phyloP scores from a whole-genome alignment of 2,113 vertebrate genomes.

The Oncorhynchus kisutch region DNA sequence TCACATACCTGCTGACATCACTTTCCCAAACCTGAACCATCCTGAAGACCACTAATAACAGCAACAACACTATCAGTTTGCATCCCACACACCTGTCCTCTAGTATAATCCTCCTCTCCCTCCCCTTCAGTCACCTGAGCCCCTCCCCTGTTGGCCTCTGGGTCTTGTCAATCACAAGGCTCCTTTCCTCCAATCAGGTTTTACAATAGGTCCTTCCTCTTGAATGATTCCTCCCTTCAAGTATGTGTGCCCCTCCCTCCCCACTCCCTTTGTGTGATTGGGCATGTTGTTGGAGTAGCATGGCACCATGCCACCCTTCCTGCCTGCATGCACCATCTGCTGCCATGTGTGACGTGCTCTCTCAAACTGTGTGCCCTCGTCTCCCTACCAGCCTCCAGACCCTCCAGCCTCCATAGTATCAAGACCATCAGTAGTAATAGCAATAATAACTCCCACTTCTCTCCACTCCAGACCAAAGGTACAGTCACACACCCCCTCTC shows the following conservation, averaged over 20 bases:
- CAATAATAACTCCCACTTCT: constrained; percentile 88
- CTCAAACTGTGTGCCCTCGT: not conserved
- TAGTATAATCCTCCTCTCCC: not conserved
- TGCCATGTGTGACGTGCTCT: constrained; percentile 21
- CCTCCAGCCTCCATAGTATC: constrained; percentile 96
- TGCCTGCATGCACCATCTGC: constrained; percentile 65
- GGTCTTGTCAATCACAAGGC: not conserved
- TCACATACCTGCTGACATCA: no score
- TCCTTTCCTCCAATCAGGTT: not conserved
- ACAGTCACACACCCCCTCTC: constrained; percentile 38
- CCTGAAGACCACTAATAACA: no score
- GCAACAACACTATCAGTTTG: no score
- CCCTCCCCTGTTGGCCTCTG: not conserved
- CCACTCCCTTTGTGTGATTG: constrained; percentile 9
- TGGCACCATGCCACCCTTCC: constrained; percentile 53
- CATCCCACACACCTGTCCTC: not conserved
- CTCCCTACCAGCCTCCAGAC: constrained; percentile 84
- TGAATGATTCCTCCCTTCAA: not conserved
- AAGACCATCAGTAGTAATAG: constrained; percentile 94
- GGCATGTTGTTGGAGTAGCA: constrained; percentile 51
- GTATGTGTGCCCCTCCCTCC: not conserved
- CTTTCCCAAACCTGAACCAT: no score
- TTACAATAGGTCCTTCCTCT: not conserved
- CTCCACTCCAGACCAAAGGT: constrained; percentile 92
- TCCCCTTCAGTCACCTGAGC: not conserved